A percentile compares a stretch with the other conserved stretches of the same genome.
phyloP scores from a whole-genome alignment of 2,888 invertebrate species.

The Aphrophora alni region DNA sequence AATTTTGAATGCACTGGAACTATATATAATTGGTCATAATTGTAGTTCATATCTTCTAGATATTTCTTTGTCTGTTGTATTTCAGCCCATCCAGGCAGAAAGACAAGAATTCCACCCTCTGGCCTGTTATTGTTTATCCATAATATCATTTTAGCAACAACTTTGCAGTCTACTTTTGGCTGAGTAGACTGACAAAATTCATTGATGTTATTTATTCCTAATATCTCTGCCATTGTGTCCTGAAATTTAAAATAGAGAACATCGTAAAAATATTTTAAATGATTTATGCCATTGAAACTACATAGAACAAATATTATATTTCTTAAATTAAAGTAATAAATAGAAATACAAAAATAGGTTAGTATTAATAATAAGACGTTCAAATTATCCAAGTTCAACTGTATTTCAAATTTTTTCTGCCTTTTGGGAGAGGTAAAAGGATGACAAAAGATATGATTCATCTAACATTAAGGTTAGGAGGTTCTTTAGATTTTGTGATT shows the following conservation, averaged over 20 bases:
- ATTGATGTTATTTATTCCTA: background rate
- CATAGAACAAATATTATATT: too few relatives aligned
- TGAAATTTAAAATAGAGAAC: slow-evolving; percentile 21
- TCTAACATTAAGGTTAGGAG: too few relatives aligned
- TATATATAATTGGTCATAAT: background rate
- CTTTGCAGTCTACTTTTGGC: slow-evolving; percentile 54
- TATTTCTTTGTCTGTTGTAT: slow-evolving; percentile 63
- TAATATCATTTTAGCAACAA: slow-evolving; percentile 62
- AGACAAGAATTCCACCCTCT: slow-evolving; percentile 74
- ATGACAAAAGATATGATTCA: too few relatives aligned
- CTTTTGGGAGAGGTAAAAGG: too few relatives aligned
- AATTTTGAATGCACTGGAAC: slow-evolving; percentile 29
- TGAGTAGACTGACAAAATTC: background rate
- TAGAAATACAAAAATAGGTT: too few relatives aligned
- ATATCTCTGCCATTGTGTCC: slow-evolving; percentile 22
- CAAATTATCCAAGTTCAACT: too few relatives aligned
- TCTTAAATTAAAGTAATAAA: too few relatives aligned
- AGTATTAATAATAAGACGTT: too few relatives aligned
- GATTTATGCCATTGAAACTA: too few relatives aligned
- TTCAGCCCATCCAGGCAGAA: slow-evolving; percentile 78
- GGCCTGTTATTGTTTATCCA: slow-evolving; percentile 65
- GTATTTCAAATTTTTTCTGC: too few relatives aligned
- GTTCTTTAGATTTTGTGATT: too few relatives aligned
- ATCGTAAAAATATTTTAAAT: background rate
- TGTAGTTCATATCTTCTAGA: slow-evolving; percentile 20